phyloP scores from a whole-genome alignment of 2,888 invertebrate species.

The Lathronympha strigana region DNA sequence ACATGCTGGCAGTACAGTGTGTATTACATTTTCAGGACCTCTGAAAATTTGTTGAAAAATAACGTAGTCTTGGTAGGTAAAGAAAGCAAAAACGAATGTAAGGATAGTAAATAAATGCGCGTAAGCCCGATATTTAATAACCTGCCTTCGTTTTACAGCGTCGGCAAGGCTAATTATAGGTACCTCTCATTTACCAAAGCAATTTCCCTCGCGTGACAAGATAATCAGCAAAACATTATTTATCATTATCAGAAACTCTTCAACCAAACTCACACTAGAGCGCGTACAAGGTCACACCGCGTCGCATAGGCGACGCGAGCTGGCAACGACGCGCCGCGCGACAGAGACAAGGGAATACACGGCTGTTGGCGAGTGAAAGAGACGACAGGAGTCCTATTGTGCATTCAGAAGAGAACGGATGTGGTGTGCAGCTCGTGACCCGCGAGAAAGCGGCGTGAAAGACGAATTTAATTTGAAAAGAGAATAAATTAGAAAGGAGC shows the following conservation, averaged over 20 bases:
- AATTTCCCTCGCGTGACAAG: slow-evolving; percentile 38
- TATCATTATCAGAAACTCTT: slow-evolving; percentile 61
- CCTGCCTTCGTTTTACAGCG: no score
- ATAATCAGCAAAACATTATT: slow-evolving; percentile 59
- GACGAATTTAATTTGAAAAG: slow-evolving; percentile 69
- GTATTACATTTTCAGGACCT: no score
- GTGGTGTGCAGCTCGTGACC: slow-evolving; percentile 77
- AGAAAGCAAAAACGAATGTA: no score
- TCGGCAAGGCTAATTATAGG: slow-evolving; percentile 15
- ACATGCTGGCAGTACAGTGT: no score
- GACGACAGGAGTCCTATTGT: slow-evolving; percentile 69
- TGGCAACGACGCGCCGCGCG: slow-evolving; percentile 70
- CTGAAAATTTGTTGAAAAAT: no score
- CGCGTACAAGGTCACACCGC: slow-evolving; percentile 74
- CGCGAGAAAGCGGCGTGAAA: slow-evolving; percentile 74
- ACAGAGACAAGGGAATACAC: slow-evolving; percentile 52
- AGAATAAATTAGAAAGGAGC: slow-evolving; percentile 74
- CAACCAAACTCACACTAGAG: slow-evolving; percentile 57
- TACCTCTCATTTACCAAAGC: slow-evolving; percentile 15
- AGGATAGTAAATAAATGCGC: neutral
- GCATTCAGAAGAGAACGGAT: slow-evolving; percentile 79
- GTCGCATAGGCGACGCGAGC: slow-evolving; percentile 56
- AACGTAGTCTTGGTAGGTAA: no score
- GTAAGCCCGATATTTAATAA: neutral
- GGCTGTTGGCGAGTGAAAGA: slow-evolving; percentile 50